These are phyloP conservation scores for Drosophila prostipennis DNA, from an alignment of 2,888 invertebrate species.

Conservation along the genomic window DNA sequence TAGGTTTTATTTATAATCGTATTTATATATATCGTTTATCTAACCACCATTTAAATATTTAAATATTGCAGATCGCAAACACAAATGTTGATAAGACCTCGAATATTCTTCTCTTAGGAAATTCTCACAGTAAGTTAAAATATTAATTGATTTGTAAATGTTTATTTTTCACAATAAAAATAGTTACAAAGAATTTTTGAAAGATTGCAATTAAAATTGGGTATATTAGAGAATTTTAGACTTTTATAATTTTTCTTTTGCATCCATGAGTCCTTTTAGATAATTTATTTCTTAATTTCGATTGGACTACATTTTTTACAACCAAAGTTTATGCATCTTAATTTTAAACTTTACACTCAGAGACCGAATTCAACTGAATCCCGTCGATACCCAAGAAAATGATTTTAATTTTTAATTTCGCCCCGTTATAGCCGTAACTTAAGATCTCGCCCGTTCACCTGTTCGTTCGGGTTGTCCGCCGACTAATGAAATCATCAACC, in stretches of 20 bases:
- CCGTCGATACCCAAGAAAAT: conserved; percentile 7
- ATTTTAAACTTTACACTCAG: not conserved
- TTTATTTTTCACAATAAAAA: no score
- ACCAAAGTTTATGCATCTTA: not conserved
- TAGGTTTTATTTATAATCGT: no score
- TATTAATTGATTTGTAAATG: no score
- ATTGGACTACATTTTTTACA: not conserved
- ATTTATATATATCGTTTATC: not conserved
- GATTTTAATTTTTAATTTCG: conserved; percentile 22
- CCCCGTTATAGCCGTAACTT: conserved; percentile 17
- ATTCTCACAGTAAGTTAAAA: conserved; percentile 2
- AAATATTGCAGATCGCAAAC: conserved; percentile 1
- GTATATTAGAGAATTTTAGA: no score
- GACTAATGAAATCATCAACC: conserved; percentile 69
- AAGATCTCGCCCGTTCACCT: conserved; percentile 1
- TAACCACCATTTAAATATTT: not conserved
- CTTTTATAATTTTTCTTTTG: no score
- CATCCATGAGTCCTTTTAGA: no score
- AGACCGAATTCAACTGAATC: not conserved
- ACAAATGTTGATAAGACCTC: no score
- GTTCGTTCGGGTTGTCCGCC: not conserved
- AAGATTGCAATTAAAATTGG: no score
- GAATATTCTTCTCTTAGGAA: not conserved
- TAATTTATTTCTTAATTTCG: no score
- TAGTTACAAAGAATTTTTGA: no score